A percentile compares a stretch with the other conserved stretches of the same genome.
phyloP scores from a whole-genome alignment of 2,113 vertebrate genomes.

The Mesocricetus auratus region DNA sequence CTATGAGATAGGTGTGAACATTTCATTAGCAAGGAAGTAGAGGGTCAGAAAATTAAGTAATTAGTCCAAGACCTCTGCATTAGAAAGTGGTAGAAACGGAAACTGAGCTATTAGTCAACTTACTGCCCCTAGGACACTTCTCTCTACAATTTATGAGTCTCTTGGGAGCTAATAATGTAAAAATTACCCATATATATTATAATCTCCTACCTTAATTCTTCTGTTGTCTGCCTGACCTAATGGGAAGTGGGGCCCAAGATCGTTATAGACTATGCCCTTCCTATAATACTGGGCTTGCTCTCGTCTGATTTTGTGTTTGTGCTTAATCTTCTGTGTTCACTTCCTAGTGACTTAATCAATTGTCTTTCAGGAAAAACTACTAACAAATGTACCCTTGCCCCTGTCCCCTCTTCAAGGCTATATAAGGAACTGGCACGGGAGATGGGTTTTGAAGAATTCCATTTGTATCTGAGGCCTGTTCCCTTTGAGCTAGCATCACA shows the following conservation, averaged over 20 bases:
- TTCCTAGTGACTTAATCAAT: slow-evolving; percentile 12
- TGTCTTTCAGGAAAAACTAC: slow-evolving; percentile 54
- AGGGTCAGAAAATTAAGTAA: slow-evolving; percentile 11
- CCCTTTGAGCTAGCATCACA: slow-evolving; percentile 86
- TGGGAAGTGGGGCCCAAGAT: background rate
- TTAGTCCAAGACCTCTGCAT: background rate
- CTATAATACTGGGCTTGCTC: background rate
- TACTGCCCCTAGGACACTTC: background rate
- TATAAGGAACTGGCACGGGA: slow-evolving; percentile 85
- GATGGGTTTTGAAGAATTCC: slow-evolving; percentile 87
- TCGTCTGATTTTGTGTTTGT: slow-evolving; percentile 32
- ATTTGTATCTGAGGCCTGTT: slow-evolving; percentile 86
- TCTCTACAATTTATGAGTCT: slow-evolving; percentile 4
- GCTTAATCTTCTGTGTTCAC: background rate
- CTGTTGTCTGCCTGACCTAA: background rate
- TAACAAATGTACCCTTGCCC: background rate
- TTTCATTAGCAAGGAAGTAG: slow-evolving; percentile 18
- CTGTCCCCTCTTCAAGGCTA: slow-evolving; percentile 76
- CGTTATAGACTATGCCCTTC: background rate
- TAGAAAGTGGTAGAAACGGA: slow-evolving; percentile 10
- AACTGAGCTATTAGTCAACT: slow-evolving; percentile 2
- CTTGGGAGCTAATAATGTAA: background rate
- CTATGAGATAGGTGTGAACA: background rate
- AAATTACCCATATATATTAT: background rate
- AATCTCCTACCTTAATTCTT: background rate